These are phyloP conservation scores for Drosophila cognata DNA, from an alignment of 2,888 invertebrate genomes.

Conservation along the genomic window DNA sequence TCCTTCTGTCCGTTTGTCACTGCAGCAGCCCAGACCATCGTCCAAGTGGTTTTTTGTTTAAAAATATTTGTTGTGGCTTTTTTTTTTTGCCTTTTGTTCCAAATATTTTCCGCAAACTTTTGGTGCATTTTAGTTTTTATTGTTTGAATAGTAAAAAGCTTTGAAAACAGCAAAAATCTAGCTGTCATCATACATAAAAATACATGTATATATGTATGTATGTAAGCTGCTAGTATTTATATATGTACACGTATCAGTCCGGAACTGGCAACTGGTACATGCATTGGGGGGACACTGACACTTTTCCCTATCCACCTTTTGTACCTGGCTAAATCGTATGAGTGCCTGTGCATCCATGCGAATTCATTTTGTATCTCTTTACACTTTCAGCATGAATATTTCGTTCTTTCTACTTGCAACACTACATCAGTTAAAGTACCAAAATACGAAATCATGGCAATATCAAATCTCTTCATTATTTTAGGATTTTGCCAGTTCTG, in stretches of 20 bases:
- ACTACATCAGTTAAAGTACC: conserved; percentile 5
- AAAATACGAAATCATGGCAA: conserved; percentile 16
- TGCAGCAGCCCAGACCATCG: conserved; percentile 1
- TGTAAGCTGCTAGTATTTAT: not conserved
- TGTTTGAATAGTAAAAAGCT: conserved; percentile 45
- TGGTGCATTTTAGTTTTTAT: conserved; percentile 43
- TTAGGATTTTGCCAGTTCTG: conserved; percentile 37
- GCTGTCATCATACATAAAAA: conserved; percentile 68
- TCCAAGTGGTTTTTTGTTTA: conserved; percentile 62
- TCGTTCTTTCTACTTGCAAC: not conserved
- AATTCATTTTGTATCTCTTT: conserved; percentile 39
- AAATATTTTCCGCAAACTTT: conserved; percentile 60
- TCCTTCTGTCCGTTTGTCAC: conserved; percentile 6
- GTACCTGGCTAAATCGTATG: conserved; percentile 42
- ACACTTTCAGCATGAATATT: conserved; percentile 31
- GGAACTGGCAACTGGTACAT: conserved; percentile 10
- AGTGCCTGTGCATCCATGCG: conserved; percentile 27
- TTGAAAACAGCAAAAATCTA: conserved; percentile 62
- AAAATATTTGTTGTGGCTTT: conserved; percentile 5
- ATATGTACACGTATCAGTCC: not conserved
- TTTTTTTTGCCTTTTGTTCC: conserved; percentile 12
- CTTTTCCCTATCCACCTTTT: conserved; percentile 19
- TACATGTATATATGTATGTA: conserved; percentile 24
- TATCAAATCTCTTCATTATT: conserved; percentile 53
- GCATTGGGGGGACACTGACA: not conserved